These are phyloP conservation scores for Sphecodes monilicornis DNA, from an alignment of 2,888 invertebrate genomes.

Conservation along the genomic window DNA sequence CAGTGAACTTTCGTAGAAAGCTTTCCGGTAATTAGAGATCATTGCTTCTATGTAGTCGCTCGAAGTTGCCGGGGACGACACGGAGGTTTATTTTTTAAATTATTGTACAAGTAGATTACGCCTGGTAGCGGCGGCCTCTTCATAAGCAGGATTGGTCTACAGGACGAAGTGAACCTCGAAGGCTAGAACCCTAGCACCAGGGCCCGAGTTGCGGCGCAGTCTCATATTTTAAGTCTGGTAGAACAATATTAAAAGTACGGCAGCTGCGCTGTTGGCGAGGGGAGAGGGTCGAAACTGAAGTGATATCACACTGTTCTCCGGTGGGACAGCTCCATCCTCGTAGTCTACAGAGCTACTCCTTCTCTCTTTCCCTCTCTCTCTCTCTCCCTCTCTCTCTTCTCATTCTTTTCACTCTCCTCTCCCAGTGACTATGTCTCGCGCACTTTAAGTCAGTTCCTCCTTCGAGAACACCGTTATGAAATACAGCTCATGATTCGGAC, in stretches of 20 bases:
- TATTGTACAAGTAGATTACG: slow-evolving; percentile 71
- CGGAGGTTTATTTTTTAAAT: slow-evolving; percentile 51
- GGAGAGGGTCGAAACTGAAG: slow-evolving; percentile 58
- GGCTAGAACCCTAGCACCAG: slow-evolving; percentile 49
- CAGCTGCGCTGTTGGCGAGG: slow-evolving; percentile 72
- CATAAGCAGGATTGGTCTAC: slow-evolving; percentile 67
- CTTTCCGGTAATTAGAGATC: slow-evolving; percentile 68
- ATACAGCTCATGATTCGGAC: slow-evolving; percentile 51
- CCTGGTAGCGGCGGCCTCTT: slow-evolving; percentile 48
- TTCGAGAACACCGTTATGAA: slow-evolving; percentile 62
- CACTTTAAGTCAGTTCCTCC: slow-evolving; percentile 56
- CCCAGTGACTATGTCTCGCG: slow-evolving; percentile 39
- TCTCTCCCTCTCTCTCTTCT: slow-evolving; percentile 33
- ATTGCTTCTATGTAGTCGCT: slow-evolving; percentile 60
- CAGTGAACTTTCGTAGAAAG: slow-evolving; percentile 55
- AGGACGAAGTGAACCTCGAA: slow-evolving; percentile 66
- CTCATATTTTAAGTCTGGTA: slow-evolving; percentile 78
- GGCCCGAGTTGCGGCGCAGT: slow-evolving; percentile 73
- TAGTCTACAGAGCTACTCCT: slow-evolving; percentile 64
- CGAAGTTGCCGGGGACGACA: slow-evolving; percentile 51
- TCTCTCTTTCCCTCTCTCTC: slow-evolving; percentile 48
- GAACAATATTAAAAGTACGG: slow-evolving; percentile 80
- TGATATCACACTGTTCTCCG: slow-evolving; percentile 69
- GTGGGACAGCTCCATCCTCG: slow-evolving; percentile 74
- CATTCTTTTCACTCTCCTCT: slow-evolving; percentile 41